phyloP scores from a whole-genome alignment of 2,113 vertebrate genomes.

The Anhinga anhinga region DNA sequence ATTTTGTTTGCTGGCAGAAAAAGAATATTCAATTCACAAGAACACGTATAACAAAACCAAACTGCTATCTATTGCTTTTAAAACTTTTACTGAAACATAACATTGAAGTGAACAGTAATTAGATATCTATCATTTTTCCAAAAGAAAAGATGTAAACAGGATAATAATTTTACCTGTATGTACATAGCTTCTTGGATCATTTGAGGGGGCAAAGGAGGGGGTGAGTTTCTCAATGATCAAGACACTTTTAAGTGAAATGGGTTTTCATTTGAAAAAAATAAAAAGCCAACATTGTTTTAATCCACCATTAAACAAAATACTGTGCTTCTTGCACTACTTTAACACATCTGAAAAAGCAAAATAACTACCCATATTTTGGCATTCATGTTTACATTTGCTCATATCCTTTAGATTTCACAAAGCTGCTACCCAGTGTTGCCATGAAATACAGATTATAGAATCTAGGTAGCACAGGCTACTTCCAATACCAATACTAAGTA shows the following conservation, averaged over 20 bases:
- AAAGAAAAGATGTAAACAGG: slow-evolving; percentile 65
- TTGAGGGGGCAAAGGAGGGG: slow-evolving; percentile 1
- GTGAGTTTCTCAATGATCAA: slow-evolving; percentile 61
- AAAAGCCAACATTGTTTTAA: slow-evolving; percentile 9
- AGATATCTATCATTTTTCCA: slow-evolving; percentile 63
- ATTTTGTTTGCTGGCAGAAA: slow-evolving; percentile 69
- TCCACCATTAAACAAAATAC: slow-evolving; percentile 65
- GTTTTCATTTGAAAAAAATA: slow-evolving; percentile 51
- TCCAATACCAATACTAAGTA: slow-evolving; percentile 70
- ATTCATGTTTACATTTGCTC: slow-evolving; percentile 73
- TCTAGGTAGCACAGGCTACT: slow-evolving; percentile 76
- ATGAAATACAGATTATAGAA: slow-evolving; percentile 71
- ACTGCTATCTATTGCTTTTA: slow-evolving; percentile 80
- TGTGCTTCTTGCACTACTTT: slow-evolving; percentile 63
- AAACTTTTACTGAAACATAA: slow-evolving; percentile 80
- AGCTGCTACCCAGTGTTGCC: slow-evolving; percentile 83
- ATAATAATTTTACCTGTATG: slow-evolving; percentile 60
- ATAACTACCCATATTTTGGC: slow-evolving; percentile 71
- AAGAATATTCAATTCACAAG: slow-evolving; percentile 68
- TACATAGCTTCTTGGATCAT: slow-evolving; percentile 67
- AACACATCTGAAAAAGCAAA: slow-evolving; percentile 75
- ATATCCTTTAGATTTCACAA: slow-evolving; percentile 67
- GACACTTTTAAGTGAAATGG: slow-evolving; percentile 67
- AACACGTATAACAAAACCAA: slow-evolving; percentile 81
- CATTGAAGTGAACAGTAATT: slow-evolving; percentile 76